These are phyloP conservation scores for Myotis planiceps DNA, from an alignment of 2,797 vertebrate species.

Conservation along the genomic window DNA sequence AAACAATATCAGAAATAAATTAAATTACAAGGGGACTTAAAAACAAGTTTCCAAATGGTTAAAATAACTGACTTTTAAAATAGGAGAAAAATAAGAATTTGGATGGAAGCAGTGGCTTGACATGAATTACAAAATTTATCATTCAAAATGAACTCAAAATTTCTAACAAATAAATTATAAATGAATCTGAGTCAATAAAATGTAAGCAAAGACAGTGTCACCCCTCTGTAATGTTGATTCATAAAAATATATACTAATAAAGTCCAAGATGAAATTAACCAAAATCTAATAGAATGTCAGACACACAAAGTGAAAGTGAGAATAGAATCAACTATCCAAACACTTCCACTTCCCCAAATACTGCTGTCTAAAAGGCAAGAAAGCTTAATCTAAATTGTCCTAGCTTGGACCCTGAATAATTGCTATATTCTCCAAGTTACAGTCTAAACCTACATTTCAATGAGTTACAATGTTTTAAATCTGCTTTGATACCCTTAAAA, in stretches of 20 bases:
- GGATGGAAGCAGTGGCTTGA: not conserved
- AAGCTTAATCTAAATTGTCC: not conserved
- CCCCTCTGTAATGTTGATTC: not conserved
- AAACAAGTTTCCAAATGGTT: constrained; percentile 40
- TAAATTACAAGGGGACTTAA: constrained; percentile 18
- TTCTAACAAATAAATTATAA: constrained; percentile 22
- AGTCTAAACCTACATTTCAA: not conserved
- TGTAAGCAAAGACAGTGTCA: not conserved
- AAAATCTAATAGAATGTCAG: not conserved
- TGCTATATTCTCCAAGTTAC: not conserved
- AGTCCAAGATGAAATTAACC: not conserved
- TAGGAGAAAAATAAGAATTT: not conserved
- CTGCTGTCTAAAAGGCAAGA: not conserved
- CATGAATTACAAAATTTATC: not conserved
- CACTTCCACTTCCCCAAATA: not conserved
- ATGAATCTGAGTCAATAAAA: not conserved
- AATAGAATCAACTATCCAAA: not conserved
- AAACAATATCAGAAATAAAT: constrained; percentile 62
- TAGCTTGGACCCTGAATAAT: not conserved
- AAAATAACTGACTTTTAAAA: constrained; percentile 18
- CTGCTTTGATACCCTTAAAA: not conserved
- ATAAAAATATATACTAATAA: not conserved
- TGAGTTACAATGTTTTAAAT: not conserved
- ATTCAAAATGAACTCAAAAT: not conserved
- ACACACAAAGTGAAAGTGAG: constrained; percentile 24